A percentile compares a stretch with the other conserved stretches of the same genome.
Evolutionary conservation across 2,797 vertebrate genomes (phyloP).

Genomic region (Mallotus villosus): DNA sequence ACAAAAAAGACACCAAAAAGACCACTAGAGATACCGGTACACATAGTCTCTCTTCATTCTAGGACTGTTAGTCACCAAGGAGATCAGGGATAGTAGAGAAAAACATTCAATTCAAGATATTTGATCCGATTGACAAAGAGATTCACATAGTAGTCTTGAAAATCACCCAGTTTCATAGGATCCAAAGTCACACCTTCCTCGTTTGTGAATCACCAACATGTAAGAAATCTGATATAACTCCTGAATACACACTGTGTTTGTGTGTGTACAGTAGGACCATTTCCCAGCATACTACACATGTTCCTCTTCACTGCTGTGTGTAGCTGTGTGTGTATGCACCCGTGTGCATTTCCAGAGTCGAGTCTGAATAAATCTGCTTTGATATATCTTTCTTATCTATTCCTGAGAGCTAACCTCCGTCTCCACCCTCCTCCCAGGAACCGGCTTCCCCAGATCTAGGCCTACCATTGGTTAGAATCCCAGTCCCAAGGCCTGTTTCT

Average conservation of each 20-base stretch:
- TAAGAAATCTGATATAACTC: not conserved
- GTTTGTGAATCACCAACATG: too few species aligned
- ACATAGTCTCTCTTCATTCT: not conserved
- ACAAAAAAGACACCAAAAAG: not conserved
- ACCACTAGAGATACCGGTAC: not conserved
- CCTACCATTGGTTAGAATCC: constrained; percentile 11
- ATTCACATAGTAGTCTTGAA: constrained; percentile 27
- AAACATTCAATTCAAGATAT: constrained; percentile 49
- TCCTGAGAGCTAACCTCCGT: not conserved
- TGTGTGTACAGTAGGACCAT: not conserved
- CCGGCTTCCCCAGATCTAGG: constrained; percentile 15
- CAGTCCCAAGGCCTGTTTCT: constrained; percentile 22
- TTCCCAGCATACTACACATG: not conserved
- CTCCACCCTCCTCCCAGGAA: not conserved
- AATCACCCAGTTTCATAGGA: not conserved
- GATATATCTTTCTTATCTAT: not conserved
- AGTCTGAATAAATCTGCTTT: not conserved
- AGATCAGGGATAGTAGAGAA: constrained; percentile 1
- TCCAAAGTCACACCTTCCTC: not conserved
- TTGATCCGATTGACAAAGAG: constrained; percentile 37
- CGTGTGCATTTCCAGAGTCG: not conserved
- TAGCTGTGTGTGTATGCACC: constrained; percentile 2
- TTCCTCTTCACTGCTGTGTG: not conserved
- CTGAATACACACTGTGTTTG: not conserved
- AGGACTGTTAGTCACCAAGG: not conserved